Conservation (phyloP, 2,113 vertebrate species). For the Python bivittatus region DNA sequence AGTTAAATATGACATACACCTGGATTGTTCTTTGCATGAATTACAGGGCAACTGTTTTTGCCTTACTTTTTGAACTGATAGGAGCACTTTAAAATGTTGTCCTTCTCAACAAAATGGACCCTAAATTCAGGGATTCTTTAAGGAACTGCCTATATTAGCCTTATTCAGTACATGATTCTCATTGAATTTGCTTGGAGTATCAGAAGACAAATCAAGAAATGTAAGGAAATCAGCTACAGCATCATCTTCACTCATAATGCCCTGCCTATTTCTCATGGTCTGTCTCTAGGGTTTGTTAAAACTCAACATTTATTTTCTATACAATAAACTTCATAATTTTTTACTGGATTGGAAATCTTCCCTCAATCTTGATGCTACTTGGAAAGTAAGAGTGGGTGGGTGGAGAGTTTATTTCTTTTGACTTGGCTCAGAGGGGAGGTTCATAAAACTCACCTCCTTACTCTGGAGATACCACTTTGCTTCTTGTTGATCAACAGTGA, state of each 20-base stretch:
- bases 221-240: not conserved
- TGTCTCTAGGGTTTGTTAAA: not conserved
- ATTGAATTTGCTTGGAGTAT: not conserved
- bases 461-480: not conserved
- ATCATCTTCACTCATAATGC: not conserved
- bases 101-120: not conserved
- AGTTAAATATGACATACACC: not conserved
- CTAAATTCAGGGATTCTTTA: constrained; percentile 5
- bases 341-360: not conserved
- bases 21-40: not conserved
- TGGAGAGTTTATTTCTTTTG: not conserved
- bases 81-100: not conserved
- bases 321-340: not conserved
- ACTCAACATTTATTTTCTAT: not conserved
- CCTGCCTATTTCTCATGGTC: no score
- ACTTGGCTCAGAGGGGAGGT: not conserved
- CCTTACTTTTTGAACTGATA: constrained; percentile 1
- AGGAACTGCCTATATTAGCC: not conserved
- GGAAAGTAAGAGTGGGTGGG: not conserved
- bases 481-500: not conserved
- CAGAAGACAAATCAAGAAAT: not conserved
- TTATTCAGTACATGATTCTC: not conserved
- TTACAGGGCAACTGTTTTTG: not conserved
- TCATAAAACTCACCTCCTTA: not conserved
- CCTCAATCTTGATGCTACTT: not conserved